These are phyloP conservation scores for Drusus annulatus DNA, from an alignment of 1,140 invertebrate genomes.

Conservation along the genomic window DNA sequence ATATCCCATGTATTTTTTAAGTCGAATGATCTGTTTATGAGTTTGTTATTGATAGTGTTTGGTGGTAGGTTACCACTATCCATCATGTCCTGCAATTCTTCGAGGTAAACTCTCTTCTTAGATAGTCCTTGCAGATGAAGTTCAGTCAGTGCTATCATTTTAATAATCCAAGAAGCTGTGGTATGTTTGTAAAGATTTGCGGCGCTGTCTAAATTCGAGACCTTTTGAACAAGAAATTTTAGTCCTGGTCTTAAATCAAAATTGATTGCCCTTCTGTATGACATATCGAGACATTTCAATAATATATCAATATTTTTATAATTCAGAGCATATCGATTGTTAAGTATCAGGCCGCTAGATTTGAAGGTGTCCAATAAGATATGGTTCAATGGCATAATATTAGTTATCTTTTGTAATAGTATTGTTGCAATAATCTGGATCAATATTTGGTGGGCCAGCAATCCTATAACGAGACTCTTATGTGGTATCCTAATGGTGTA, in stretches of 20 bases:
- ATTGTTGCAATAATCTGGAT: conserved; percentile 91
- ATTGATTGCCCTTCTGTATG: conserved; percentile 84
- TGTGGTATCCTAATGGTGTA: conserved; percentile 89
- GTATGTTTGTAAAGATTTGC: conserved; percentile 94
- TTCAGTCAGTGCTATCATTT: conserved; percentile 89
- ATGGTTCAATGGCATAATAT: conserved; percentile 74
- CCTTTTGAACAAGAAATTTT: conserved; percentile 95
- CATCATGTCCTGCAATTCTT: conserved; percentile 25
- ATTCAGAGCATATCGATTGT: conserved; percentile 71
- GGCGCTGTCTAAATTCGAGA: conserved; percentile 87
- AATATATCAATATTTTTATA: conserved; percentile 78
- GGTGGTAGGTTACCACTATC: conserved; percentile 18
- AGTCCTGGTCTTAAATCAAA: conserved; percentile 92
- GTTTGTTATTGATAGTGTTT: conserved; percentile 25
- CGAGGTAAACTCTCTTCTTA: conserved; percentile 29
- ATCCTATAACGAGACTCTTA: conserved; percentile 87
- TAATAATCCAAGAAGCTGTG: conserved; percentile 92
- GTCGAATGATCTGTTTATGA: conserved; percentile 63
- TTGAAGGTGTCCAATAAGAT: conserved; percentile 73
- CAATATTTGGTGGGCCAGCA: conserved; percentile 92
- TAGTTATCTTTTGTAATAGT: conserved; percentile 77
- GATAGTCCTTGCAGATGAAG: conserved; percentile 63
- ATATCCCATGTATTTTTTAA: conserved; percentile 75
- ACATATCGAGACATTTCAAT: conserved; percentile 84
- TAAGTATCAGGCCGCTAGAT: conserved; percentile 70